Evolutionary conservation across 1,140 invertebrate genomes (phyloP), one percentile per base, ranked within the genome.

Genomic region (Bilobella aurantiaca): DNA sequence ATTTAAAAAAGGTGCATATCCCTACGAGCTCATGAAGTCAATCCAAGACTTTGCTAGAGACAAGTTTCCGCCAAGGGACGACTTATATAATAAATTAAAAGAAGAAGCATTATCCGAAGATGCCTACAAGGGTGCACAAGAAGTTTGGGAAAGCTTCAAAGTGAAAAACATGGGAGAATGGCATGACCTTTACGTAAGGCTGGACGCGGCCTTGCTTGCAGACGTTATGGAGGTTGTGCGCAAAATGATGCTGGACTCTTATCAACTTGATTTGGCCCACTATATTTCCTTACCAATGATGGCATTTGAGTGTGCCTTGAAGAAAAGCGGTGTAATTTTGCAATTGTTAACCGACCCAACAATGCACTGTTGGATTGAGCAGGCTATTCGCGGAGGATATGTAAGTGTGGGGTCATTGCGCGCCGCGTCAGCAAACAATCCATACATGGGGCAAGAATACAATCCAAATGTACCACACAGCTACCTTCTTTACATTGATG

Each of bases 401-500:
- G 66, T 25, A 73, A 77, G 68, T 77, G 76, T 69, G 69, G 70
- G 63, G 75, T 2, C 12, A 25, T 14, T 76, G 73, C 32, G 78
- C 27, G 72, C 78, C 75, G 75, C 75, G 18, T 73, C 71, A 67
- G 79, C 80, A 21, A 82, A 81, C 70, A 80, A 81, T 73, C 67
- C 70, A 58, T 80, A 77, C 73, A 74, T 81, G 70, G n/a, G 58
- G 18, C 63, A 77, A 1, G 32, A 57, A 70, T 82, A 76, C 74
- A 71, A 82, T 76, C 8, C 66, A 14, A 69, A 63, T 37, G 64
- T 78, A 68, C 56, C 61, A 27, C 60, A 58, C 37, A 75, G 71
- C 12, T 79, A 75, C 74, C 58, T 82, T 23, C 71, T 75, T 29
- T 82, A 82, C 74, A 75, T 77, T 31, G 81, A 82, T 78, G 76